Base-by-base conservation (phyloP, 1,140 invertebrate species). In the Homalodisca vitripennis region DNA sequence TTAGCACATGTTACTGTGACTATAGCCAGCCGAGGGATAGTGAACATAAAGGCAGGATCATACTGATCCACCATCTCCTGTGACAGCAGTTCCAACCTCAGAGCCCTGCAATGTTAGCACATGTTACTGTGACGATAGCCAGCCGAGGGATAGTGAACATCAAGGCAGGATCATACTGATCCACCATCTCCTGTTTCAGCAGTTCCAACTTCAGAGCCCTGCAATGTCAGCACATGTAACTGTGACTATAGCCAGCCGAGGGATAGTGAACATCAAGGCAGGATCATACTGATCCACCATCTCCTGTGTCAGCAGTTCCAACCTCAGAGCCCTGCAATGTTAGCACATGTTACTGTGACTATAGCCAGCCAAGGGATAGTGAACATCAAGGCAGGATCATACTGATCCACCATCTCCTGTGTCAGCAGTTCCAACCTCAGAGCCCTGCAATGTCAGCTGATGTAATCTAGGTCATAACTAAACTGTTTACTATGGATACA, bases 81-180 rank as follows among this genome's bases (percentile, higher is more conserved):
- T 51, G 87, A 91, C 1, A 99, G 83, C 22, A 98, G 82, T 1
- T 88, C 89, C 51, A 93, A 86, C 74, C 89, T 86, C 17, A 98
- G 82, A 0, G 96, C 94, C 75, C 95, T 89, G 77, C 65, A 80
- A 80, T n/a, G n/a, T n/a, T n/a, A n/a, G n/a, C n/a, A n/a, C n/a
- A n/a, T n/a, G n/a, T n/a, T n/a, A n/a, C 97, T 76, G 93, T 93
- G 48, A 99, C 93, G 73, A 99, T 99, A 12, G 97, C 97, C 73
- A 99, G 80, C n/a, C 98, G 85, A 1, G 98, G 98, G 77, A 99
- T 97, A 2, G 97, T 97, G 80, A 99, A 98, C 96, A 99, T 99
- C 10, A 99, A 81, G 0, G 94, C 94, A 13, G 98, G 98, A 80
- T 99, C 97, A 81, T 94, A 99, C 72, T 95, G 91, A 79, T 99